Base-by-base conservation (phyloP, 2,888 invertebrate species). In the Helobdella robusta region DNA sequence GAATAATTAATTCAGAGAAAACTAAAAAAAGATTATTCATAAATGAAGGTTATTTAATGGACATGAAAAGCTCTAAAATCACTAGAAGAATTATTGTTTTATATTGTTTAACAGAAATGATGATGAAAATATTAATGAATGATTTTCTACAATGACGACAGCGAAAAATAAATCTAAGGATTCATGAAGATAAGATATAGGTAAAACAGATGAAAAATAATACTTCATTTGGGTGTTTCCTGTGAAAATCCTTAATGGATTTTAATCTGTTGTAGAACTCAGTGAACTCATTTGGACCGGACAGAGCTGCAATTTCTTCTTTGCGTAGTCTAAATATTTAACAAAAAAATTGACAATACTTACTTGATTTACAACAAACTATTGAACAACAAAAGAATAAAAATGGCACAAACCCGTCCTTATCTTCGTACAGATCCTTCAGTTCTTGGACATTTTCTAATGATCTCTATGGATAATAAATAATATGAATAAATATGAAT, bases 231-330 rank as follows among this genome's bases (percentile, higher is more conserved):
- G 94, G 94, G 84, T 95, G 92, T 77, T 89, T 88, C 65, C 90
- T 86, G 77, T 98, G 94, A 77, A 95, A 95, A 73, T 97, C 95
- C 79, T 94, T 94, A 65, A 98, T 91, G 72, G 88, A 87, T 77
- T 94, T 93, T 15, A 98, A 83, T 44, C 97, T 84, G 0, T 87
- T 85, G 79, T 98, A 97, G 80, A 98, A 99, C 79, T 98, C 98
- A 69, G 89, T 88, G 79, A 98, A 97, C 78, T 98, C 98, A 83
- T 98, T 98, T 1, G 97, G 95, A 0, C 97, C 98, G 0, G 94
- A 92, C 28, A 98, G 82, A 0, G 93, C 88, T 50, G 88, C 86
- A 68, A 95, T 91, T 83, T 97, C 95, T 75, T 92, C 90, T 81
- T 93, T 94, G 20, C 95, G 83, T 71, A 90, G 85, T 0, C 91